Conservation (phyloP, 1,140 invertebrate genomes). For the Calliopsis andreniformis region DNA sequence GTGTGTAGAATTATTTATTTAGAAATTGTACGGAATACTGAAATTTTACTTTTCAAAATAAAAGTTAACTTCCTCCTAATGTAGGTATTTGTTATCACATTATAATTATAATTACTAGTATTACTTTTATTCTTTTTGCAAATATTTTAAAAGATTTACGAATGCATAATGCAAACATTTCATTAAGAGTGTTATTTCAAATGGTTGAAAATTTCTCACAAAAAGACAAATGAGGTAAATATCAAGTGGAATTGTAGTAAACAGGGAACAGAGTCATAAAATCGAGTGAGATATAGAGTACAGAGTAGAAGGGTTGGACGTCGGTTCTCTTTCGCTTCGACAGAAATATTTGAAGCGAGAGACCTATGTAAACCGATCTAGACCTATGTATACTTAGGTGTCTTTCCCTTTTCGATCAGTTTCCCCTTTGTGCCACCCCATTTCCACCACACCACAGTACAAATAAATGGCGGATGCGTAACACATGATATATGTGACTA, state of each 20-base stretch:
- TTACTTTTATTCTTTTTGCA: too few relatives aligned
- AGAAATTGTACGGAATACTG: too few relatives aligned
- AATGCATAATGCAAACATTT: too few relatives aligned
- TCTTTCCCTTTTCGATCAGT: background rate
- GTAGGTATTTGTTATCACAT: too few relatives aligned
- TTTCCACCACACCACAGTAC: background rate
- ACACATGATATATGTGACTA: too few relatives aligned
- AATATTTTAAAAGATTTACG: too few relatives aligned
- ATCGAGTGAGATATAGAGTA: background rate
- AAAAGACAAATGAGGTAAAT: constrained; percentile 17
- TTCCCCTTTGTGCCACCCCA: background rate
- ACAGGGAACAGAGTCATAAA: background rate
- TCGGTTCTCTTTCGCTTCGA: background rate
- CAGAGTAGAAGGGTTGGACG: background rate
- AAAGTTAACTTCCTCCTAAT: too few relatives aligned
- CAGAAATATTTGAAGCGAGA: constrained; percentile 26
- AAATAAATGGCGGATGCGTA: background rate
- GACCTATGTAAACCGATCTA: constrained; percentile 5
- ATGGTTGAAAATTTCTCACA: constrained; percentile 1
- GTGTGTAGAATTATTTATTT: too few relatives aligned
- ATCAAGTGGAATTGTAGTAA: background rate
- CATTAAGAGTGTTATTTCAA: too few relatives aligned
- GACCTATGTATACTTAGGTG: background rate
- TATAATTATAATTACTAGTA: too few relatives aligned
- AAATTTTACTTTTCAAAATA: too few relatives aligned